Evolutionary conservation across 2,113 vertebrate species (phyloP), one percentile per base, ranked within the genome.

Genomic region (Scophthalmus maximus): DNA sequence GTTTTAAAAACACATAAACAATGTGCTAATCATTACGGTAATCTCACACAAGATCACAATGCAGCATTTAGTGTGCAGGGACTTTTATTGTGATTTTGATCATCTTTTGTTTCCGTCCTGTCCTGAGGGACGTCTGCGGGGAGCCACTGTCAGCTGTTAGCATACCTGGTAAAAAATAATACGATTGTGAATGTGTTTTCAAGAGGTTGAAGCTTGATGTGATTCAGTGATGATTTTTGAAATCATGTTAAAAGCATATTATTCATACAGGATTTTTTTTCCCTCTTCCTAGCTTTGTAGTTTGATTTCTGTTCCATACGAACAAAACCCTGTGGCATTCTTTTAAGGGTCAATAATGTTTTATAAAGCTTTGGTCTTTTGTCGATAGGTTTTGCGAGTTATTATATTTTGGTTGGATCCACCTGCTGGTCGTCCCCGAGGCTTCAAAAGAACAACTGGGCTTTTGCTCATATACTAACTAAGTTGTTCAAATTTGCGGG

Each of bases 31-130:
- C 42, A n/a, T n/a, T 8, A 44, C 42, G n/a, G n/a, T n/a, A n/a
- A 44, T 44, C 42, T 44, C 15, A 36, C 38, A 22, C 3, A 23
- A 65, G 38, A 57, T 5, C 23, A 52, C 42, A 38, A 14, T 34
- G 36, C 40, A 2, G 7, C 36, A 40, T 15, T 12, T 2, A 67
- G 20, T 5, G n/a, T 10, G 12, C 0, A 51, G 47, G 68, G 3
- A 27, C 12, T 14, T 17, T 44, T 55, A 1, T 66, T 12, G 44
- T 66, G 59, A 52, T 70, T 29, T 52, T 34, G n/a, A n/a, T 73
- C 64, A 38, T 76, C 47, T 77, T 68, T 65, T 3, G 26, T 63
- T 60, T 78, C 15, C 29, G 79, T 79, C 64, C 75, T 76, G 50
- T 46, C 29, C 18, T 18, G 68, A 27, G 38, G 61, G 10, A 14